Percentiles rank a stretch among this genome's conserved stretches.
phyloP scores from a whole-genome alignment of 2,888 invertebrate genomes.

The Ariolimax columbianus region DNA sequence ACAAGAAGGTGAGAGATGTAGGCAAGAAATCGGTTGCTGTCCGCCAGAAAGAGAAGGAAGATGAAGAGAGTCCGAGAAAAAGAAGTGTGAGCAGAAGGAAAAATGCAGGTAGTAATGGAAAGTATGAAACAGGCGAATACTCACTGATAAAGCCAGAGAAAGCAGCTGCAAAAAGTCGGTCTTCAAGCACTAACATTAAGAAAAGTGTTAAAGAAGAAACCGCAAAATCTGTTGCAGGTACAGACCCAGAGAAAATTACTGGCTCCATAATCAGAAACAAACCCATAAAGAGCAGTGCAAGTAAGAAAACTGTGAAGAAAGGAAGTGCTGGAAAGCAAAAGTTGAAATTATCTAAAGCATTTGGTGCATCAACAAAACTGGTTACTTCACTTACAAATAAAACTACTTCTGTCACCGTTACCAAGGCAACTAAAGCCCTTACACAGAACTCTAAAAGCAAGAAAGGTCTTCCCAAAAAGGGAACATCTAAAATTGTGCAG shows the following conservation, averaged over 20 bases:
- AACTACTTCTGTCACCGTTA: neutral
- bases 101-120: conserved; percentile 51
- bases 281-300: conserved; percentile 1
- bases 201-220: neutral
- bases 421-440: conserved; percentile 5
- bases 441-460: neutral
- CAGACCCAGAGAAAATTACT: conserved; percentile 4
- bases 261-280: conserved; percentile 22
- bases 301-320: conserved; percentile 27
- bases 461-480: conserved; percentile 12
- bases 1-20: neutral
- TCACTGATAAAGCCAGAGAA: conserved; percentile 32
- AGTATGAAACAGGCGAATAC: conserved; percentile 48
- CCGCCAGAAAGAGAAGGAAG: neutral
- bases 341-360: conserved; percentile 45
- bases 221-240: neutral
- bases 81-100: conserved; percentile 41
- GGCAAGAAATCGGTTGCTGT: neutral
- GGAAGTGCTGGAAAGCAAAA: conserved; percentile 27
- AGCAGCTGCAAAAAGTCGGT: conserved; percentile 15
- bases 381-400: neutral
- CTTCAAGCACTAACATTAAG: neutral
- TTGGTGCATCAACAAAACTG: conserved; percentile 25
- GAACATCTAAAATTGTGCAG: neutral
- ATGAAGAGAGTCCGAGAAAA: neutral